Evolutionary conservation across 2,888 invertebrate species (phyloP).

Genomic region (Lithophane socia): DNA sequence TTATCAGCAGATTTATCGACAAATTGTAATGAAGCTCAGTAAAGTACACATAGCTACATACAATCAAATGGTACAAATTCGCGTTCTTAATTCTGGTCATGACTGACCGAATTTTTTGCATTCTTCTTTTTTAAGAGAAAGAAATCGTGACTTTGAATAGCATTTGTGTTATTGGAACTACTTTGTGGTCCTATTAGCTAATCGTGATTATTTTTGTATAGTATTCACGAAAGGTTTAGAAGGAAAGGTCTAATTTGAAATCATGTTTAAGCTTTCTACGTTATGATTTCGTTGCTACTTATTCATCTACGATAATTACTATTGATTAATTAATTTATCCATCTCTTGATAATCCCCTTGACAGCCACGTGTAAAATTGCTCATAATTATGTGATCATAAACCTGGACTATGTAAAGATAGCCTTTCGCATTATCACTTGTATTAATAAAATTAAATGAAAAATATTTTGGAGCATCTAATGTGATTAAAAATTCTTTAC

Average conservation of each 20-base stretch:
- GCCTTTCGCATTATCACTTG: no score
- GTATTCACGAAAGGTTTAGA: not conserved
- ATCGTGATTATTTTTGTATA: not conserved
- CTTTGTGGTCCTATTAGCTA: not conserved
- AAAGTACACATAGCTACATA: conserved; percentile 18
- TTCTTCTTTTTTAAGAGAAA: conserved; percentile 24
- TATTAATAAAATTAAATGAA: not conserved
- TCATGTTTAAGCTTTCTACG: not conserved
- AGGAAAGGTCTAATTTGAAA: not conserved
- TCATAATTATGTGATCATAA: not conserved
- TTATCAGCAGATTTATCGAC: not conserved
- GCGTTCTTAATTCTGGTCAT: conserved; percentile 42
- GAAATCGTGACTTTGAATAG: conserved; percentile 11
- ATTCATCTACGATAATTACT: not conserved
- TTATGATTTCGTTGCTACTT: not conserved
- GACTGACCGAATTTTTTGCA: conserved; percentile 44
- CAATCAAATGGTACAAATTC: conserved; percentile 26
- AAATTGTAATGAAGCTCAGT: conserved; percentile 3
- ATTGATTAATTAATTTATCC: not conserved
- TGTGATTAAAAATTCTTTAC: not conserved
- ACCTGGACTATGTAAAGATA: not conserved
- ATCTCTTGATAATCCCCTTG: not conserved
- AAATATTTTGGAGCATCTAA: not conserved
- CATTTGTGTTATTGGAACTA: not conserved
- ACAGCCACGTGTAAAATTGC: conserved; percentile 5